Evolutionary conservation across 1,140 invertebrate species (phyloP), one percentile per base, ranked within the genome.

Genomic region (Heliconius hewitsoni): DNA sequence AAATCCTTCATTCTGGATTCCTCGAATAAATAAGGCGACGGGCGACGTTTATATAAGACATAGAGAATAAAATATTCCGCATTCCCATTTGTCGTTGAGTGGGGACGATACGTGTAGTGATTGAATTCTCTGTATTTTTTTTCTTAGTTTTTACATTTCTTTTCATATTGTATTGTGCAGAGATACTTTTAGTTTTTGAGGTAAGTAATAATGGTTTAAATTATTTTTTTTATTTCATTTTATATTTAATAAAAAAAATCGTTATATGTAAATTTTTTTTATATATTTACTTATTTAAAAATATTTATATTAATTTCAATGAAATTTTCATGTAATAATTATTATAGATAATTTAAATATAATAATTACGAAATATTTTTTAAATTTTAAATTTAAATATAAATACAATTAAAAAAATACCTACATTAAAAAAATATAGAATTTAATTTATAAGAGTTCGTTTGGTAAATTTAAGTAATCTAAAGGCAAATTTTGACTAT

Each of bases 31-130:
- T 80, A 77, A 80, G 79, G 72, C 77, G 75, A 80, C 78, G 71
- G 34, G 71, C 71, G 73, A 81, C 86, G 85, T 91, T 92, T 92
- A 92, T 92, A 91, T 90, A 91, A 91, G 89, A 86, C 83, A 74
- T 80, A 85, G 83, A 73, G 79, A 76, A 82, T 86, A 80, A 85
- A 84, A 86, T 87, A 83, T 86, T 88, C 89, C 83, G 84, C 89
- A 90, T 88, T 90, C 85, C 80, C 73, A 71, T 75, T 78, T 83
- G 83, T 83, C 50, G 50, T 52, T 86, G 81, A 81, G 71, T 66
- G 78, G 77, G 73, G 70, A 75, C 60, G 66, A 82, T 83, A 66
- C 60, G 60, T 66, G 9, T 66, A 66, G 60, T 66, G 60, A 13
- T 16, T 30, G n/a, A 27, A 66, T 13, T 66, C 60, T 66, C 60